Conservation (phyloP, 2,113 vertebrate species). For the Microtus montanus region DNA sequence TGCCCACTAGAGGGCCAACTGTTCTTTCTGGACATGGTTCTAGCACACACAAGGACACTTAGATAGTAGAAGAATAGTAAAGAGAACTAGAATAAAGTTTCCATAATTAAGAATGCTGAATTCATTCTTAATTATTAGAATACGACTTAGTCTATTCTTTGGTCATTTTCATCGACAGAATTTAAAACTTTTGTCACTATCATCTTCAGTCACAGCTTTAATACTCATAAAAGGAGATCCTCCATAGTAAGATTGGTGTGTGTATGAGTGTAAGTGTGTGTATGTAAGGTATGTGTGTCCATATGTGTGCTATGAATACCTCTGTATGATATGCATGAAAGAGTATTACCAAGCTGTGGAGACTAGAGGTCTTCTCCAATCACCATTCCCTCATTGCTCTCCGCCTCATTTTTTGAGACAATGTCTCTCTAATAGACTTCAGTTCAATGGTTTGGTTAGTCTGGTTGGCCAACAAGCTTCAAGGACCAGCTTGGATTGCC, state of each 20-base stretch:
- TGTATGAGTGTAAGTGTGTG: background rate
- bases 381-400: background rate
- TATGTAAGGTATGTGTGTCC: background rate
- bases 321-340: background rate
- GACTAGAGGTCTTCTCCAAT: background rate
- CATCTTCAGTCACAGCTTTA: background rate
- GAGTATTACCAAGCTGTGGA: background rate
- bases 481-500: background rate
- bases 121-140: background rate
- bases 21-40: constrained; percentile 11
- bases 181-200: background rate
- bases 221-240: background rate
- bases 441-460: background rate
- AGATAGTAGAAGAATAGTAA: background rate
- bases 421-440: background rate
- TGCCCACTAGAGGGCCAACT: background rate
- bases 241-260: background rate
- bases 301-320: too few relatives aligned
- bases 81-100: background rate
- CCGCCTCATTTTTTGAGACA: background rate
- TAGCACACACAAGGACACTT: background rate
- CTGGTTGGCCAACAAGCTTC: background rate
- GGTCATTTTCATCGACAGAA: background rate
- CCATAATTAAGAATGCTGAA: background rate
- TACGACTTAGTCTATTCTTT: background rate